A percentile compares a stretch with the other conserved stretches of the same genome.
These are phyloP conservation scores for Nomada fucata DNA, from an alignment of 2,888 invertebrate species.

Conservation along the genomic window DNA sequence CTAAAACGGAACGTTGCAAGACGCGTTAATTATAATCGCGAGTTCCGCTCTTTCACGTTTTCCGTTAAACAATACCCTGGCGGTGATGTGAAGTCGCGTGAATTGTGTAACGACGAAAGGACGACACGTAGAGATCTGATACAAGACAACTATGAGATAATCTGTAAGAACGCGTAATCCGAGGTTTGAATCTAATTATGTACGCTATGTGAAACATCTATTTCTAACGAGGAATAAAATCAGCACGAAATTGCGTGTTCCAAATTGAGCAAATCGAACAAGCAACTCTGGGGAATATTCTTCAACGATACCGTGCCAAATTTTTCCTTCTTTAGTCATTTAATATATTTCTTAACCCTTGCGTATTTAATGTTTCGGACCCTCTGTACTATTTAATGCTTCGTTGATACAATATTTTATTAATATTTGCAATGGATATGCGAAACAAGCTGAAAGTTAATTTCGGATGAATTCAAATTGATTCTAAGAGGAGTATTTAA, in stretches of 20 bases:
- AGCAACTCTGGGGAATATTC: neutral
- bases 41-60: slow-evolving; percentile 44
- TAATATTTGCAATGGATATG: too few relatives aligned
- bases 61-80: slow-evolving; percentile 35
- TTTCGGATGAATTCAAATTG: neutral
- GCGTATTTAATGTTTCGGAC: neutral
- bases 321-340: neutral
- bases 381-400: neutral
- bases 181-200: slow-evolving; percentile 26
- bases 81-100: slow-evolving; percentile 20
- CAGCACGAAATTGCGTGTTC: neutral
- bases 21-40: slow-evolving; percentile 29
- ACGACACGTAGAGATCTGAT: slow-evolving; percentile 18
- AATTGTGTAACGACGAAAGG: slow-evolving; percentile 39
- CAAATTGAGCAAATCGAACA: slow-evolving; percentile 17
- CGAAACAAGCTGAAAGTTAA: too few relatives aligned
- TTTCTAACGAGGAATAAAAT: slow-evolving; percentile 19
- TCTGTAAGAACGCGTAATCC: slow-evolving; percentile 13
- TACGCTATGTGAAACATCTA: slow-evolving; percentile 10
- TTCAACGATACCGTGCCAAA: neutral
- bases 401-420: neutral
- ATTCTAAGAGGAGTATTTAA: too few relatives aligned
- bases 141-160: slow-evolving; percentile 10
- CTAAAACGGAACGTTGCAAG: slow-evolving; percentile 23
- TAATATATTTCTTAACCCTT: neutral